A percentile compares a stretch with the other conserved stretches of the same genome.
phyloP scores from a whole-genome alignment of 2,797 vertebrate genomes.

The Eulemur coronatus region DNA sequence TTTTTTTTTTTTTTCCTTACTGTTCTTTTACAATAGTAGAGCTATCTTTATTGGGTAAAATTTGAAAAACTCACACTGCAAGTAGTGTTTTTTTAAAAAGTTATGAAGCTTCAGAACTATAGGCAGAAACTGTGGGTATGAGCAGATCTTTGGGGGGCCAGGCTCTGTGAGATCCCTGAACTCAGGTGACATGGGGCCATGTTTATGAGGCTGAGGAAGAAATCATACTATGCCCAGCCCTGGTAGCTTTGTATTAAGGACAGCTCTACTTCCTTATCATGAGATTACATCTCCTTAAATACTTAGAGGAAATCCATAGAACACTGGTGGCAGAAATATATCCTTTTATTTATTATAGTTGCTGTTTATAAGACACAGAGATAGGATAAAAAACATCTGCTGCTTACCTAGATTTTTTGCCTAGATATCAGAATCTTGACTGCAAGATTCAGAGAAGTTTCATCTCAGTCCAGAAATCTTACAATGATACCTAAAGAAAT shows the following conservation, averaged over 20 bases:
- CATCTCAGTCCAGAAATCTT: not conserved
- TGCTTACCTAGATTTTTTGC: not conserved
- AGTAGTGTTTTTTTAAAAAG: not conserved
- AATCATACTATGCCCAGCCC: not conserved
- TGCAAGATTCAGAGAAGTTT: not conserved
- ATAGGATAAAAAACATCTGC: not conserved
- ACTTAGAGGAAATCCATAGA: not conserved
- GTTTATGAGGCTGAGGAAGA: not conserved
- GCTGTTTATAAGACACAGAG: not conserved
- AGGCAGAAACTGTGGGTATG: not conserved
- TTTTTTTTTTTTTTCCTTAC: not conserved
- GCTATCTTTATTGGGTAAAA: not conserved
- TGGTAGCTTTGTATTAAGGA: not conserved
- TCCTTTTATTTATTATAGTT: not conserved
- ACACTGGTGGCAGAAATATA: not conserved
- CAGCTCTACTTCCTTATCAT: not conserved
- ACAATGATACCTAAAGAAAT: not conserved
- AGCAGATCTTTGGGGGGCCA: not conserved
- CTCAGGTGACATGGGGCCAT: not conserved
- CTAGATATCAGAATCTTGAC: not conserved
- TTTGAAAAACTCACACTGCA: not conserved
- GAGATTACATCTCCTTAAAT: not conserved
- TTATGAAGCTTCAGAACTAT: not conserved
- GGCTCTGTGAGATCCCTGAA: not conserved
- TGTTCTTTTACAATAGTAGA: not conserved